These are phyloP conservation scores for Apostichopus californicus DNA, from an alignment of 35 echinoderm and acorn worm species.

Conservation along the genomic window DNA sequence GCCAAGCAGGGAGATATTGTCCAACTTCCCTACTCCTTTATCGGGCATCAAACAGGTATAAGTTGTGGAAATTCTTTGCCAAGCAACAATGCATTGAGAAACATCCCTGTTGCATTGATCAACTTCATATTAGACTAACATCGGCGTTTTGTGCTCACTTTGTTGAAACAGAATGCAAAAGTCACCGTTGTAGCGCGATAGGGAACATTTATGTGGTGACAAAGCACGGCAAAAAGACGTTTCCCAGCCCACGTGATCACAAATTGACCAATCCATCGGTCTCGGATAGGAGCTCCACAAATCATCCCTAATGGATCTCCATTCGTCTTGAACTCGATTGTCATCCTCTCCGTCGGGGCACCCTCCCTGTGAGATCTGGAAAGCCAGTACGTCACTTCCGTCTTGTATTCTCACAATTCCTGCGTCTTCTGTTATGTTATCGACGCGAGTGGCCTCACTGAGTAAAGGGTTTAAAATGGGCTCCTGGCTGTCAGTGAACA, in stretches of 20 bases:
- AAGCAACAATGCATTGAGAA: neutral
- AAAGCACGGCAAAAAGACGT: neutral
- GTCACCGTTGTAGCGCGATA: neutral
- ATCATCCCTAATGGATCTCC: neutral
- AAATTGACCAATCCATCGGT: neutral
- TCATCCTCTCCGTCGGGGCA: neutral
- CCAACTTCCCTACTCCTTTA: too few relatives aligned
- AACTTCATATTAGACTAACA: neutral
- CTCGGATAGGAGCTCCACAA: neutral
- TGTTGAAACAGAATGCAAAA: neutral
- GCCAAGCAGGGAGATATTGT: too few relatives aligned
- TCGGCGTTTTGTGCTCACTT: neutral
- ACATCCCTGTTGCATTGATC: neutral
- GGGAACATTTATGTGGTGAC: neutral
- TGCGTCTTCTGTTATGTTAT: neutral
- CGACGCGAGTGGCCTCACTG: neutral
- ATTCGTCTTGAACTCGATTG: neutral
- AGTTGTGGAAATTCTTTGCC: neutral
- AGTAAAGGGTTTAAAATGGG: neutral
- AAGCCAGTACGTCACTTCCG: neutral
- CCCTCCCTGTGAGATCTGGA: neutral
- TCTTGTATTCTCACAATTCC: neutral
- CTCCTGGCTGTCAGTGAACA: neutral
- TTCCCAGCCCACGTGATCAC: neutral
- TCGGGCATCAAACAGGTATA: too few relatives aligned